Conservation (phyloP, 2,797 vertebrate species). For the Sphenodon punctatus region DNA sequence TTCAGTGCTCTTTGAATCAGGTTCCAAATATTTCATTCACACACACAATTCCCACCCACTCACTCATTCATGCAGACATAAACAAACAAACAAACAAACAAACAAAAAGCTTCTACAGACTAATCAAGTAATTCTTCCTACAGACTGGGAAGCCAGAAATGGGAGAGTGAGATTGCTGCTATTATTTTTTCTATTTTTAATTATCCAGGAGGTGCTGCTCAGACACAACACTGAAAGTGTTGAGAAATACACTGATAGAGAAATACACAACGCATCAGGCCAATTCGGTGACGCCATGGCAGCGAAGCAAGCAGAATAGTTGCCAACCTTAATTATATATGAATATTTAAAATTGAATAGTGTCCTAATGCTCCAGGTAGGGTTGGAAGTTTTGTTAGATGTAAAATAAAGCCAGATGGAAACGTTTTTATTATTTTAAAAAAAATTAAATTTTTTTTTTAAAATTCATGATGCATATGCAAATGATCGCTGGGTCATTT, state of each 20-base stretch:
- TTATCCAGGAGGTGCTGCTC: neutral
- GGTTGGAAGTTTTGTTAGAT: too few species aligned
- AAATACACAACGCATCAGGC: neutral
- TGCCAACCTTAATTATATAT: neutral
- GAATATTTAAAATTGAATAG: neutral
- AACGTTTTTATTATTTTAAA: too few species aligned
- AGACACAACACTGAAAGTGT: too few species aligned
- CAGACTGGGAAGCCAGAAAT: neutral
- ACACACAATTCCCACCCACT: too few species aligned
- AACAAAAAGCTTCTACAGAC: neutral
- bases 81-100: neutral
- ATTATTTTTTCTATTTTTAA: neutral
- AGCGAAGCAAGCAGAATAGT: fast-evolving
- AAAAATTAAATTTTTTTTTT: too few species aligned
- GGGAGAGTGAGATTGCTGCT: neutral
- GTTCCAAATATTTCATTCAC: too few species aligned
- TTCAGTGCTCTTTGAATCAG: neutral
- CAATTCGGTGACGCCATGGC: neutral
- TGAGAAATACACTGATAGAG: neutral
- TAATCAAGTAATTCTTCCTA: neutral
- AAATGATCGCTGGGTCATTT: too few species aligned
- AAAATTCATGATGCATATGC: too few species aligned
- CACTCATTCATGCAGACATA: too few species aligned
- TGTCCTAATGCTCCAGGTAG: neutral
- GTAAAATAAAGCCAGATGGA: too few species aligned